Evolutionary conservation across 1,140 invertebrate genomes (phyloP), one percentile per base, ranked within the genome.

Genomic region (Aphidius ervi): DNA sequence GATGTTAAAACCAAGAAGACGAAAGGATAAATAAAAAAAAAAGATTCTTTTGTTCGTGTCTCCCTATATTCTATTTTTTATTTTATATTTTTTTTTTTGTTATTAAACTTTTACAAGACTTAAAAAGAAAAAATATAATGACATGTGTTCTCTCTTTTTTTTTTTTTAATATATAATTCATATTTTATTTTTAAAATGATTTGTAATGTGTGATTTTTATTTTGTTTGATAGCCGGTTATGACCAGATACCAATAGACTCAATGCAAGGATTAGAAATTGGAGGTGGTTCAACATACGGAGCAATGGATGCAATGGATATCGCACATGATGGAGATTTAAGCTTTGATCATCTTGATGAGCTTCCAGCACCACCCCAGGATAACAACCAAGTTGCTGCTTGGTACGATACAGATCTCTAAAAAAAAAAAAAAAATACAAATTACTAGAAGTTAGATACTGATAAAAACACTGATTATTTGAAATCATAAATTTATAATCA

Each of bases 391-490:
- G 87, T 93, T 57, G 91, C 93, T 65, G 92, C 93, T 68, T 96
- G 94, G 94, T 96, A 95, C 81, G 95, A 97, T 79, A 97, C 95
- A 64, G 95, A 97, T 80, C 87, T 97, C 70, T 97, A 89, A 82
- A 69, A 65, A 66, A 64, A 69, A 65, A 66, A 64, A 68, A 10
- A 1, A 39, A 4, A 8, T 31, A 31, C 2, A 31, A 31, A 31
- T 45, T 8, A n/a, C 4, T 16, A 45, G 10, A 8, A 9, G 6
- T 45, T 55, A 16, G 45, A 55, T 45, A 39, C 9, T 46, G 23
- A n/a, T 20, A 53, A 42, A 53, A 43, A 8, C 52, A 31, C 10
- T 31, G 4, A 31, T 31, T 31, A 3, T 31, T 31, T 1, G 2
- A 31, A 31, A 31, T 31, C 23, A 31, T 31, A 1, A 31, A 31